phyloP scores from a whole-genome alignment of 2,888 invertebrate genomes.

The Tupiocoris notatus region DNA sequence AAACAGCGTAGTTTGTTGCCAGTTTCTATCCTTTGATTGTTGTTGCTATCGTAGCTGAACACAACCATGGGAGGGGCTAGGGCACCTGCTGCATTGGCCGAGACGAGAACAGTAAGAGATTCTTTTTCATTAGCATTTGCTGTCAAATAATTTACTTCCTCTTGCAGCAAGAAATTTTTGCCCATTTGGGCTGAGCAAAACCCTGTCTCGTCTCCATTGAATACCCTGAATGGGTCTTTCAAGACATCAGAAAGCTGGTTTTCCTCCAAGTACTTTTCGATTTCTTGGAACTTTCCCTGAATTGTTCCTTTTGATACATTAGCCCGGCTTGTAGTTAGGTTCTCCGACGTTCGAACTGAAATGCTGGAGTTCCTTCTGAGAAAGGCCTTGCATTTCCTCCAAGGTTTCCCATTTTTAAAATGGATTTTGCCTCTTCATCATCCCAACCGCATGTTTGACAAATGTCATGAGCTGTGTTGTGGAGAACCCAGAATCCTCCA shows the following conservation, averaged over 20 bases:
- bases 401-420: constrained; percentile 45
- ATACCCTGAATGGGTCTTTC: constrained; percentile 1
- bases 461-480: too few relatives aligned
- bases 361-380: constrained; percentile 35
- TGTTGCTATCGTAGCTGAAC: too few relatives aligned
- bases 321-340: constrained; percentile 35
- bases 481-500: too few relatives aligned
- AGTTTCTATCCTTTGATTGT: too few relatives aligned
- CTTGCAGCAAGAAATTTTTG: constrained; percentile 11
- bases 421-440: constrained; percentile 11
- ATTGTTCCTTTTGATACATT: constrained; percentile 27
- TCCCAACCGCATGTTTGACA: not conserved
- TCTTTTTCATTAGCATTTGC: not conserved
- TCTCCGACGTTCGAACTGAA: constrained; percentile 33
- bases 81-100: too few relatives aligned
- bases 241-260: not conserved
- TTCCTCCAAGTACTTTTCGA: constrained; percentile 49
- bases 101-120: constrained; percentile 49
- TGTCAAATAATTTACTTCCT: constrained; percentile 10
- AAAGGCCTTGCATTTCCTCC: constrained; percentile 42
- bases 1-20: too few relatives aligned
- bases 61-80: too few relatives aligned
- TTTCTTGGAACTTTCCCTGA: constrained; percentile 18
- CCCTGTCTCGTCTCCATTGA: constrained; percentile 13
- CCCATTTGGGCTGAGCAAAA: constrained; percentile 28